Evolutionary conservation across 2,113 vertebrate species (phyloP).

Genomic region (human (Homo sapiens)): GRCh38 chr21:6136501-6137000

Average conservation of each 20-base stretch:
- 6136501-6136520: not conserved
- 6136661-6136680: not conserved
- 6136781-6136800: too few relatives aligned
- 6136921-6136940: not conserved
- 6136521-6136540: not conserved
- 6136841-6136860: not conserved
- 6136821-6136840: too few relatives aligned
- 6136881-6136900: not conserved
- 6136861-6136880: not conserved
- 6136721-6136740: rapidly evolving
- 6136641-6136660: rapidly evolving
- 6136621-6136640: not conserved
- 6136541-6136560: not conserved
- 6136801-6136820: rapidly evolving
- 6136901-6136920: rapidly evolving
- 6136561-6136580: not conserved
- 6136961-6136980: not conserved
- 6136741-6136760: too few relatives aligned
- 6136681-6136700: rapidly evolving
- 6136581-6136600: rapidly evolving
- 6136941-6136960: not conserved
- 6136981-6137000: not conserved
- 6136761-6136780: not conserved
- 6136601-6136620: rapidly evolving
- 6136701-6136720: too few relatives aligned